phyloP scores from a whole-genome alignment of 2,888 invertebrate species.

The Cabera pusaria region DNA sequence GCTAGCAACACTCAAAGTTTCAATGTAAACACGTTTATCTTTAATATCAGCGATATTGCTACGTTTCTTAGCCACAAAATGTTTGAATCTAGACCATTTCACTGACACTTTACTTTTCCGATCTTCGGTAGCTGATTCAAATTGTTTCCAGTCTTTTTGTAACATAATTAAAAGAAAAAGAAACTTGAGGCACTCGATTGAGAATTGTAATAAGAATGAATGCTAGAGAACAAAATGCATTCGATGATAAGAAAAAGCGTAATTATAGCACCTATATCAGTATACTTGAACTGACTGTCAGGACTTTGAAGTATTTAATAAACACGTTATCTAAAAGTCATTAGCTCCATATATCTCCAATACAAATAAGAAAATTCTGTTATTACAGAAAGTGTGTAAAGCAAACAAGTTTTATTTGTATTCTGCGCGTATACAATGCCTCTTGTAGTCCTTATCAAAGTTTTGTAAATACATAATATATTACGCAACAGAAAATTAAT shows the following conservation, averaged over 20 bases:
- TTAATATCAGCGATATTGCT: slow-evolving; percentile 41
- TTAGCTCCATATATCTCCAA: slow-evolving; percentile 47
- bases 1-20: slow-evolving; percentile 61
- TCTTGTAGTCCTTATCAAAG: slow-evolving; percentile 3
- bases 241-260: slow-evolving; percentile 20
- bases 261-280: slow-evolving; percentile 23
- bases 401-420: background rate
- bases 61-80: slow-evolving; percentile 50
- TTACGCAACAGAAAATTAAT: too few species aligned
- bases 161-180: too few species aligned
- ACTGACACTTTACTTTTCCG: slow-evolving; percentile 25
- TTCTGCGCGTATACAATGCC: background rate
- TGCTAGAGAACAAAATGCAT: slow-evolving; percentile 4
- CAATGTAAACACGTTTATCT: slow-evolving; percentile 57
- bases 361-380: slow-evolving; percentile 38
- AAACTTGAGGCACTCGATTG: too few species aligned
- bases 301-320: slow-evolving; percentile 36
- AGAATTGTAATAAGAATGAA: slow-evolving; percentile 24
- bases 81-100: slow-evolving; percentile 59
- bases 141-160: slow-evolving; percentile 24
- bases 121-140: slow-evolving; percentile 33
- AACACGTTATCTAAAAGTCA: slow-evolving; percentile 71
- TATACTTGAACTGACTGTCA: slow-evolving; percentile 36
- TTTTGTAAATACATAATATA: slow-evolving; percentile 1
- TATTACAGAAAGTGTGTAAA: background rate